phyloP scores from a whole-genome alignment of 92 coral and sea anemone genomes.

The Actinostola sp. region DNA sequence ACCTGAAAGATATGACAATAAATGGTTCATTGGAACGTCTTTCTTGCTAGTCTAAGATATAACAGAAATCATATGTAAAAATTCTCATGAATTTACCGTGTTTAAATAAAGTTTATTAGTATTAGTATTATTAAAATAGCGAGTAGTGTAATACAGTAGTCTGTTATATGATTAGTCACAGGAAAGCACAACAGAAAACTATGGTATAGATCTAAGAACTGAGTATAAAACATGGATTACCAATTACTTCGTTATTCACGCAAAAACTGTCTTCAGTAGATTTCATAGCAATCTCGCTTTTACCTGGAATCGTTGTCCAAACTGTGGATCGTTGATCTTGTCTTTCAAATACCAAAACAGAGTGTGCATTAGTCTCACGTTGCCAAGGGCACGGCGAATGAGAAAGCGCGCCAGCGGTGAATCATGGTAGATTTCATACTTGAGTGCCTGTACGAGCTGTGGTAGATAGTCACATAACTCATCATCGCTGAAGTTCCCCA shows the following conservation, averaged over 20 bases:
- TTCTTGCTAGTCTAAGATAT: neutral
- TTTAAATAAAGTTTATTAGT: no score
- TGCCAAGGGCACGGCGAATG: constrained; percentile 87
- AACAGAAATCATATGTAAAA: no score
- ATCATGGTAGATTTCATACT: constrained; percentile 95
- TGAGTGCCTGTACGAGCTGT: constrained; percentile 96
- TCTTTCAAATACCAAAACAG: constrained; percentile 96
- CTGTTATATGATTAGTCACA: no score
- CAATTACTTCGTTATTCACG: no score
- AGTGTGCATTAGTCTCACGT: constrained; percentile 85
- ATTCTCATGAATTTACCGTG: no score
- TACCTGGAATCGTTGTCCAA: constrained; percentile 95
- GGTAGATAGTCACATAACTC: constrained; percentile 98
- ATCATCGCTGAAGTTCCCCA: constrained; percentile 90
- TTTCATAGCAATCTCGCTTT: no score
- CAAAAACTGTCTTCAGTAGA: no score
- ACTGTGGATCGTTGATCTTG: constrained; percentile 94
- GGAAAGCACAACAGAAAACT: no score
- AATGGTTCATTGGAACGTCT: neutral
- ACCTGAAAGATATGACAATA: constrained; percentile 38
- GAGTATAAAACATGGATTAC: no score
- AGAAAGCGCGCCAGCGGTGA: constrained; percentile 92
- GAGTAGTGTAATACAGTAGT: no score
- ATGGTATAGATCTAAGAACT: no score
- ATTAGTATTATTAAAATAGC: no score